Evolutionary conservation across 2,797 vertebrate species (phyloP), one percentile per base, ranked within the genome.

Genomic region (Lates japonicus): DNA sequence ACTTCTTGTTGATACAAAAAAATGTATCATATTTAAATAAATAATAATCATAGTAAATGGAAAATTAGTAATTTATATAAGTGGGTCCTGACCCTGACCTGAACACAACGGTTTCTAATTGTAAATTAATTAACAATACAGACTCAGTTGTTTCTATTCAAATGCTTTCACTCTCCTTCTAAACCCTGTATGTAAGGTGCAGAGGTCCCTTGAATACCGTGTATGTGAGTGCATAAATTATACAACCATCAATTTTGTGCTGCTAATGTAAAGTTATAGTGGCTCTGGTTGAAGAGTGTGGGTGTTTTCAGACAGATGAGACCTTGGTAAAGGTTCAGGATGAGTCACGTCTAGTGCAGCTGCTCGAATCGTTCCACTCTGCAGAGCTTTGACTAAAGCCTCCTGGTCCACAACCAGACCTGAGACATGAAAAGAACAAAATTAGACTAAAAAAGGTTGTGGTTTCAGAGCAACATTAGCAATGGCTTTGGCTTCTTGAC

Each of bases 391-490:
- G 33, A 95, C 93, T 74, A 96, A 87, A 19, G 95, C 95, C 1
- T 95, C 96, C 77, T 97, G 96, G 87, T 97, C 95, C 77, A 97
- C 87, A 25, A 96, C 90, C 20, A 81, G 87, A 82, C 96, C 96
- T 97, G 79, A 78, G 74, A 65, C 25, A 37, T 20, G 2, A 33
- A 70, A 35, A 31, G 10, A 44, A 20, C 19, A 65, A 10, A 17
- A 10, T 48, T 3, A 17, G 22, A 44, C 17, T 13, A 35, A 6
- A 49, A 8, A 22, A 29, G 1, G 11, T 33, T 8, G 3, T 1
- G 1, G 1, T 17, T 13, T 29, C 5, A 39, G 1, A 22, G 7
- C 25, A 70, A 17, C 14, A 41, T 19, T 11, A 31, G 14, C 29
- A 20, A 5, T 9, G 2, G 17, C 33, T 44, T 20, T 44, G 39